Base-by-base conservation (phyloP, 1,140 invertebrate species). In the Cyclina sinensis region DNA sequence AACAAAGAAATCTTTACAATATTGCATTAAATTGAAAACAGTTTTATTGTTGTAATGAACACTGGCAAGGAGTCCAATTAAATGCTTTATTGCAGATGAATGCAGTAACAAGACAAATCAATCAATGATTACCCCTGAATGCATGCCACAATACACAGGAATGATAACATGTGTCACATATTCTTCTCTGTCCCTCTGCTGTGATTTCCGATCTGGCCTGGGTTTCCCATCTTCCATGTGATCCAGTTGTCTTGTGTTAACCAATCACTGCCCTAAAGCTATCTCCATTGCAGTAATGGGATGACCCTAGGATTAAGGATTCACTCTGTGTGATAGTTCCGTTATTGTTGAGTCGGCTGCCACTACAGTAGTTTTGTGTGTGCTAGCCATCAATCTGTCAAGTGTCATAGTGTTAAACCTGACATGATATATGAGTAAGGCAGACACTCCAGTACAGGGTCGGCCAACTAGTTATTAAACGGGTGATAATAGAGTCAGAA, bases 391-490 rank as follows among this genome's bases (percentile, higher is more conserved):
- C 93, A 94, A 94, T 91, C 93, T 94, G 93, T 94, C 93, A 94
- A 93, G 93, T 94, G 93, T 94, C 93, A 94, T 90, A 91, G 90
- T 90, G 89, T 94, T 91, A 90, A 90, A 91, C 90, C 92, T 94
- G 93, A 90, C 93, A 94, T 94, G 93, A 93, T 94, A 90, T 94
- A 94, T 91, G 89, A 91, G 90, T 70, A 88, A 74, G 91, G 90
- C 93, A 91, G 90, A 91, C 92, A 93, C 84, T 92, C 76, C 74
- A 88, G 90, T 86, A 91, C 91, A 88, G 91, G 90, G 91, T 92
- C 93, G 79, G 81, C 84, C 70, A 81, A 86, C 81, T 59, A 12
- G 76, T 65, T 87, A 87, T 87, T 87, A 87, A 87, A 87, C 43
- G 46, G 74, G 85, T 59, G 85, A 87, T 87, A 87, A 80, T 87